Evolutionary conservation across 2,113 vertebrate species (phyloP).

Genomic region (Thunnus maccoyii): DNA sequence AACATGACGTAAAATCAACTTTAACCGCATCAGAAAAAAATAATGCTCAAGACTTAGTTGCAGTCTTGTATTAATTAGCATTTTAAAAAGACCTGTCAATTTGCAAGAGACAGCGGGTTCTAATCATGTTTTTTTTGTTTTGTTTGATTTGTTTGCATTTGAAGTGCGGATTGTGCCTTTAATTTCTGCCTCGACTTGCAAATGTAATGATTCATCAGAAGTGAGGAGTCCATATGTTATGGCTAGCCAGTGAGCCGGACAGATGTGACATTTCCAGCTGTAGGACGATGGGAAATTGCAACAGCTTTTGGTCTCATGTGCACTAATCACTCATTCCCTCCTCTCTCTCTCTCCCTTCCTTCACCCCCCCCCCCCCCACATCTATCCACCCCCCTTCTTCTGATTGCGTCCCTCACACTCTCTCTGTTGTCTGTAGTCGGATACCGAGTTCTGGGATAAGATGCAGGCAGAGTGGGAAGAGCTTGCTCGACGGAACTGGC

Average conservation of each 20-base stretch:
- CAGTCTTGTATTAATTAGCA: background rate
- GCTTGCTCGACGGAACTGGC: slow-evolving; percentile 97
- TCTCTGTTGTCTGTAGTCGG: slow-evolving; percentile 87
- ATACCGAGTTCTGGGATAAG: slow-evolving; percentile 99
- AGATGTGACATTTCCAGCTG: slow-evolving; percentile 62
- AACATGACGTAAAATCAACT: background rate
- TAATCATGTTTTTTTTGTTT: background rate
- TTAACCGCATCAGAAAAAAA: background rate
- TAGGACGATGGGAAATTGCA: slow-evolving; percentile 42
- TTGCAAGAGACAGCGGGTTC: background rate
- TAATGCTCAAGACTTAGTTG: too few relatives aligned
- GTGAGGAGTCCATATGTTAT: slow-evolving; percentile 21
- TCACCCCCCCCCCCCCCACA: background rate
- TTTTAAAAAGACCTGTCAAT: background rate
- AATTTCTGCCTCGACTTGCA: slow-evolving; percentile 11
- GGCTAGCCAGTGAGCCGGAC: slow-evolving; percentile 19
- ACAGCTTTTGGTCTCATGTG: slow-evolving; percentile 34
- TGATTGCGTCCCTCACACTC: slow-evolving; percentile 5
- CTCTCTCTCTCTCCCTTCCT: slow-evolving; percentile 8
- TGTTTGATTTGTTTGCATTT: background rate
- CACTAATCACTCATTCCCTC: slow-evolving; percentile 48
- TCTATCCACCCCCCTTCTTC: background rate
- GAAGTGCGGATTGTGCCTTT: background rate
- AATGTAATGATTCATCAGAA: slow-evolving; percentile 52
- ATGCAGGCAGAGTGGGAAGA: slow-evolving; percentile 99